Conservation (phyloP, 2,113 vertebrate genomes). For the Myxocyprinus asiaticus region DNA sequence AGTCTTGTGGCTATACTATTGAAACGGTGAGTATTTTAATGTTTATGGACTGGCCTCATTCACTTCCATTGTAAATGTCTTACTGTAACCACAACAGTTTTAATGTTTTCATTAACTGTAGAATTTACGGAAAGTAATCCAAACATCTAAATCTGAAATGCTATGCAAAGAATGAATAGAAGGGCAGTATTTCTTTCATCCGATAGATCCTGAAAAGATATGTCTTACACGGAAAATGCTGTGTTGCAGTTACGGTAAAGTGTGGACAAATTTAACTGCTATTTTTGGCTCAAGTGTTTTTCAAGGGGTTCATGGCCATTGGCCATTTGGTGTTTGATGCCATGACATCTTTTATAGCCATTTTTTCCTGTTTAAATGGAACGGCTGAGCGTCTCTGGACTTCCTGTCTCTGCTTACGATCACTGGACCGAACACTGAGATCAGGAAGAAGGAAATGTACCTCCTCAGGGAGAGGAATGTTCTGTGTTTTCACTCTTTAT, state of each 20-base stretch:
- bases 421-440: slow-evolving; percentile 39
- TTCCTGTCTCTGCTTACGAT: slow-evolving; percentile 41
- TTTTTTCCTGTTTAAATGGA: slow-evolving; percentile 44
- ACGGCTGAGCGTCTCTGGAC: neutral
- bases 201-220: neutral
- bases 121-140: neutral
- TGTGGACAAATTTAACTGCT: neutral
- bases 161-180: slow-evolving; percentile 2
- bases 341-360: slow-evolving; percentile 30
- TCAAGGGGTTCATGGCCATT: neutral
- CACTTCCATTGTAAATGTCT: no score
- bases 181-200: slow-evolving; percentile 22
- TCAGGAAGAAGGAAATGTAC: slow-evolving; percentile 45
- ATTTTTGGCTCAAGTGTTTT: slow-evolving; percentile 25
- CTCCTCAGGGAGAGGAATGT: slow-evolving; percentile 21
- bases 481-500: slow-evolving; percentile 52
- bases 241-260: slow-evolving; percentile 19
- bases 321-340: slow-evolving; percentile 6
- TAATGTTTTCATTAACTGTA: neutral
- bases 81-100: no score
- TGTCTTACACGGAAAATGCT: slow-evolving; percentile 9
- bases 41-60: no score
- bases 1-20: no score
- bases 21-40: no score
- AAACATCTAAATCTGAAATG: slow-evolving; percentile 16